A percentile compares a stretch with the other conserved stretches of the same genome.
Conservation (phyloP, 2,888 invertebrate genomes). For the Pachydiplax longipennis region DNA sequence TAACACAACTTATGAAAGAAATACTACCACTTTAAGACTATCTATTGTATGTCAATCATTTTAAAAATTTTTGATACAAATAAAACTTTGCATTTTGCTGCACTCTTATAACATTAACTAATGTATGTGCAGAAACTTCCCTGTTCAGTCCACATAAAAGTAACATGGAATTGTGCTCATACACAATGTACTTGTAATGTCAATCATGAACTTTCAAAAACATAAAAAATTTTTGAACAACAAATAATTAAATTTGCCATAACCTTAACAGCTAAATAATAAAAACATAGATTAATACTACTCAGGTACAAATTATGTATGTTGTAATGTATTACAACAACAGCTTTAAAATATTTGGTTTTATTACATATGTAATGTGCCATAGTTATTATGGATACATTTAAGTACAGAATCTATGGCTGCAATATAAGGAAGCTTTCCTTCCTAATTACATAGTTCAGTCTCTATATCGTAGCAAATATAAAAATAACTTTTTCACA, state of each 20-base stretch:
- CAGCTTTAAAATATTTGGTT: conserved; percentile 19
- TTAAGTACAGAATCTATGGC: conserved; percentile 43
- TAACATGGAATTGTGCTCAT: not conserved
- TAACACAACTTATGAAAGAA: not conserved
- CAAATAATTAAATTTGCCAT: not conserved
- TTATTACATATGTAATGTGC: conserved; percentile 30
- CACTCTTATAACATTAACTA: not conserved
- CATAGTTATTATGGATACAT: conserved; percentile 28
- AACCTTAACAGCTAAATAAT: conserved; percentile 14
- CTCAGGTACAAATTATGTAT: conserved; percentile 19
- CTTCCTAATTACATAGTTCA: not conserved
- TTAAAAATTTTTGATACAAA: not conserved
- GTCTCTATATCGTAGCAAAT: not conserved
- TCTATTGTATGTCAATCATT: not conserved
- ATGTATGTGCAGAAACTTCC: conserved; percentile 25
- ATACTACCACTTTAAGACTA: not conserved
- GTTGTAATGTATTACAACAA: conserved; percentile 36
- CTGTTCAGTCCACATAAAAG: conserved; percentile 1
- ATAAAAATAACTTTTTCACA: conserved; percentile 31
- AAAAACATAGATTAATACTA: conserved; percentile 11
- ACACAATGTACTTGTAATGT: not conserved
- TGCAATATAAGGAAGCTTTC: conserved; percentile 27
- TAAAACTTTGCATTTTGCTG: not conserved
- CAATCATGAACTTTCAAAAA: not conserved
- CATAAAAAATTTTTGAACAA: not conserved